Base-by-base conservation (phyloP, 2,113 vertebrate species). In the Ceuthmochares aereus region DNA sequence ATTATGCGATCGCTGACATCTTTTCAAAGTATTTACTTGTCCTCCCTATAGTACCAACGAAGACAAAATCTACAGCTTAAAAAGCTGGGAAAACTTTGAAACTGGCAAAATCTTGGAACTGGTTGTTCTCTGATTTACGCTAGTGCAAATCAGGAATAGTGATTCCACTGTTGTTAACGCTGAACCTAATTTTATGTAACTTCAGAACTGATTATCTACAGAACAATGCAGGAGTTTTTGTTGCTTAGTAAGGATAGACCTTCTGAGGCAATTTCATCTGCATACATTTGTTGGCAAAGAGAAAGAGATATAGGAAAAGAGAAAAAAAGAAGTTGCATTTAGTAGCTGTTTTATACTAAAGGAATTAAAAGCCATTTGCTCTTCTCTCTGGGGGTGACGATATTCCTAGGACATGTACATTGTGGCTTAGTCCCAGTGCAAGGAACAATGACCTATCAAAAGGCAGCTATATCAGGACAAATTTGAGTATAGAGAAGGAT, bases 171-270 rank as follows among this genome's bases (percentile, higher is more conserved):
- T 43, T 73, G 34, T 54, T 52, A 59, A 80, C 22, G 12, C 37
- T 80, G 51, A 52, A 67, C 12, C 81, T n/a, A 29, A 34, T 64
- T 74, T 80, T 45, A 9, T 66, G 9, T 49, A n/a, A 80, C 27
- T 73, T 92, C 32, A 54, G 52, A 51, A 62, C 1, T 80, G 4
- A 58, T 82, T 63, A 69, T 25, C 45, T 84, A 36, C 36, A 67
- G 51, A 74, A n/a, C 16, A 52, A 11, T 54, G 49, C 55, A 80
- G 72, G 29, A 60, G 10, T 2, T 82, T 92, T 63, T 92, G 40
- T 56, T 93, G 25, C 75, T 94, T 89, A 87, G 74, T 60, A 68
- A 74, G 29, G 11, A 23, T 96, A 89, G 94, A 74, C 67, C 69
- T 81, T 84, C 54, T 40, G 68, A 87, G 89, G 30, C 56, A 73